Conservation (phyloP, 2,888 invertebrate species). For the Drosophila silvestris region DNA sequence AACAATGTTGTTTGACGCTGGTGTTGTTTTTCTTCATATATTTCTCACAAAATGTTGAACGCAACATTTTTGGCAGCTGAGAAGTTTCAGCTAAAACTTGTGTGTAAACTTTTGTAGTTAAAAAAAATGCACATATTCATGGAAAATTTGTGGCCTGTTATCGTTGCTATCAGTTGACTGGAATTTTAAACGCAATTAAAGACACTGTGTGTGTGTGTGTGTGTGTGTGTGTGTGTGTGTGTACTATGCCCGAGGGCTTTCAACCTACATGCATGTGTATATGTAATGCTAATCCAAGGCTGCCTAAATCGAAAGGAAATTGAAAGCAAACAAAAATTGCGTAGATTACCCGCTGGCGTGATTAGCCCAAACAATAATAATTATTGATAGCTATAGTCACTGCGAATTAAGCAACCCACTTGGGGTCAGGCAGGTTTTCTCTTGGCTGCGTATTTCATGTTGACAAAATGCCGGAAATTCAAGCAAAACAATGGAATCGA, state of each 20-base stretch:
- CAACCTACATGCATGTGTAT: not conserved
- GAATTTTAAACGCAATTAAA: conserved; percentile 68
- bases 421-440: not conserved
- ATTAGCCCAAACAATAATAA: conserved; percentile 40
- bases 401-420: conserved; percentile 15
- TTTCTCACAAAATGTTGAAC: conserved; percentile 27
- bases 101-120: conserved; percentile 2
- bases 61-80: conserved; percentile 38
- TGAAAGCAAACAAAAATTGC: conserved; percentile 44
- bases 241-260: not conserved
- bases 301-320: conserved; percentile 45
- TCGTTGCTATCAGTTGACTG: conserved; percentile 7
- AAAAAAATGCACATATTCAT: not conserved
- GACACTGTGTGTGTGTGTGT: conserved; percentile 6
- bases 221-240: not conserved
- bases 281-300: conserved; percentile 14
- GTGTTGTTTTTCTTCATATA: conserved; percentile 9
- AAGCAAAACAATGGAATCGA: conserved; percentile 63
- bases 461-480: conserved; percentile 73
- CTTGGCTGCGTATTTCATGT: conserved; percentile 14
- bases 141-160: conserved; percentile 8
- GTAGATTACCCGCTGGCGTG: conserved; percentile 11
- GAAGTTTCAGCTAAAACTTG: conserved; percentile 25
- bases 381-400: conserved; percentile 19
- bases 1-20: conserved; percentile 13